Base-by-base conservation (phyloP, 2,888 invertebrate species). In the Orthosia incerta region DNA sequence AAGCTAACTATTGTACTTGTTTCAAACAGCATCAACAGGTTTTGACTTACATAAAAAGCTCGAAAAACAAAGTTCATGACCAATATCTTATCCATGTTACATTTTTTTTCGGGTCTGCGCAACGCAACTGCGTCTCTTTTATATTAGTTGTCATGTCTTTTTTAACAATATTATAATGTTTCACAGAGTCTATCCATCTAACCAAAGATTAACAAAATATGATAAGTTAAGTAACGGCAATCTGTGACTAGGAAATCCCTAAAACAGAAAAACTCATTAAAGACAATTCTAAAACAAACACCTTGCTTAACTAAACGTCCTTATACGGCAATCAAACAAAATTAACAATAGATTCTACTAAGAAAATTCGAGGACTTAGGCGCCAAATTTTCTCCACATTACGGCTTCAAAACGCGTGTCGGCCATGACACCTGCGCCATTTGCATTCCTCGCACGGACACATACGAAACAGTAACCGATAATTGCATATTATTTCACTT, bases 401-500 rank as follows among this genome's bases (percentile, higher is more conserved):
- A 82, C 86, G 57, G 73, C 87, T 87, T 71, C 87, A 71, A n/a
- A 2, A 71, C 87, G 88, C 88, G 87, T 85, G 80, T 78, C 91
- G 92, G 89, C 93, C 92, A 88, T 93, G 92, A 91, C 91, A 91
- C 88, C 79, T 71, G 31, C 56, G 80, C 75, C 83, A 88, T 93
- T 93, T 87, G 89, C 88, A 93, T 93, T 90, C 93, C 64, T 73
- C 64, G 68, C 87, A 72, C 76, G 71, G 62, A 70, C 85, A n/a
- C 39, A 53, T 76, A 72, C 78, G 84, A 77, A 77, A 77, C 83
- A 64, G 83, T 83, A 81, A 85, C 88, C 84, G 76, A 88, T 88
- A 88, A 89, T 92, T 89, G 90, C 90, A 91, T 88, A 90, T 89
- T 89, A 90, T 89, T 88, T 87, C 81, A 85, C 82, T 75, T 86